Base-by-base conservation (phyloP, 1,140 invertebrate genomes). In the Aphelinus certus region DNA sequence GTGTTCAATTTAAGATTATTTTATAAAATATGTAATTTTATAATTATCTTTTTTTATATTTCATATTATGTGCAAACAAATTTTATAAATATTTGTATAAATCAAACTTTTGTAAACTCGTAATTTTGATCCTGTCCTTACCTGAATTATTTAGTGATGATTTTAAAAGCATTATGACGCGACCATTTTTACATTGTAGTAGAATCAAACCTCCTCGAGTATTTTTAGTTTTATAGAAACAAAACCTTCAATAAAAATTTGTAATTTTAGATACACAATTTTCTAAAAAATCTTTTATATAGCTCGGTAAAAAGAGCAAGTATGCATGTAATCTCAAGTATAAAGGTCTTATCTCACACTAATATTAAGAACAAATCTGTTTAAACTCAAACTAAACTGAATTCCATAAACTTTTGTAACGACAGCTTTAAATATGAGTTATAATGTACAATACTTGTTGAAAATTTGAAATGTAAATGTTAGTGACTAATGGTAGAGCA, bases 71-170 rank as follows among this genome's bases (percentile, higher is more conserved):
- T 43, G 42, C 55, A 57, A 51, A 9, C 6, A 42, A 60, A 4
- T 74, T 74, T 74, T 74, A 74, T 74, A 74, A 74, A 74, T 48
- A 49, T 74, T 69, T 70, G 73, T 70, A 70, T 75, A 75, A 70
- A 75, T 75, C 53, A 75, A 75, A 75, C 46, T 69, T 69, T 69
- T 75, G 66, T 75, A 75, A 69, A 75, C 73, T 75, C 61, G 60
- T 69, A 75, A 75, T 75, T 69, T 53, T 6, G 51, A 6, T 53
- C 51, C 4, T 9, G 51, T 6, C 51, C 4, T 53, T 67, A 67
- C 67, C 64, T 47, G 56, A 73, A 63, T 63, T 75, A 69, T 75
- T 65, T 64, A 70, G 66, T 70, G 65, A 51, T 75, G 67, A 69
- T 64, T 64, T 70, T 75, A 75, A 58, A 61, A 65, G 45, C 45